phyloP scores from a whole-genome alignment of 2,888 invertebrate species.

The Hirudinaria manillensis region DNA sequence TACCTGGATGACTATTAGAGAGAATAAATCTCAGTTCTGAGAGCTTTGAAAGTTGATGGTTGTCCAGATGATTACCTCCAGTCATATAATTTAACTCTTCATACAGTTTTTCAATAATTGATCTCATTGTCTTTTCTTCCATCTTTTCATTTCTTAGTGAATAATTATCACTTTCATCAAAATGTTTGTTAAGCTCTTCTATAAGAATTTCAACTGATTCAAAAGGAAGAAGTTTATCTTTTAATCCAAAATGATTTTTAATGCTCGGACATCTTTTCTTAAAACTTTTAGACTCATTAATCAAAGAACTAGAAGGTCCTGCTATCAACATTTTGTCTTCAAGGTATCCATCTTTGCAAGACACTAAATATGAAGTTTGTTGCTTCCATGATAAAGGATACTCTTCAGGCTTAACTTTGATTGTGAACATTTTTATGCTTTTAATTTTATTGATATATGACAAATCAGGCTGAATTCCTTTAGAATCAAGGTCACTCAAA shows the following conservation, averaged over 20 bases:
- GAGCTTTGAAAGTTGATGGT: background rate
- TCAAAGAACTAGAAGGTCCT: background rate
- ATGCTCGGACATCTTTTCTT: background rate
- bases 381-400: slow-evolving; percentile 20
- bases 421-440: slow-evolving; percentile 18
- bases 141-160: background rate
- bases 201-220: background rate
- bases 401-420: slow-evolving; percentile 7
- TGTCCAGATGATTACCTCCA: background rate
- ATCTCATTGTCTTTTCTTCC: background rate
- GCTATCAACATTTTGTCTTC: background rate
- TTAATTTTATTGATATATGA: background rate
- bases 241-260: slow-evolving; percentile 15
- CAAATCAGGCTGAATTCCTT: background rate
- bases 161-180: background rate
- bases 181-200: background rate
- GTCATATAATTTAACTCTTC: background rate
- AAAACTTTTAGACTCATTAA: background rate
- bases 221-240: background rate
- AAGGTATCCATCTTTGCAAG: slow-evolving; percentile 22
- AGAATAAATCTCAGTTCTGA: background rate
- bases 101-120: background rate
- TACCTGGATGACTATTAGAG: too few relatives aligned
- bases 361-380: background rate
- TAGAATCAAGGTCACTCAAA: background rate